phyloP scores from a whole-genome alignment of 2,888 invertebrate genomes.

The Chorisops tibialis region DNA sequence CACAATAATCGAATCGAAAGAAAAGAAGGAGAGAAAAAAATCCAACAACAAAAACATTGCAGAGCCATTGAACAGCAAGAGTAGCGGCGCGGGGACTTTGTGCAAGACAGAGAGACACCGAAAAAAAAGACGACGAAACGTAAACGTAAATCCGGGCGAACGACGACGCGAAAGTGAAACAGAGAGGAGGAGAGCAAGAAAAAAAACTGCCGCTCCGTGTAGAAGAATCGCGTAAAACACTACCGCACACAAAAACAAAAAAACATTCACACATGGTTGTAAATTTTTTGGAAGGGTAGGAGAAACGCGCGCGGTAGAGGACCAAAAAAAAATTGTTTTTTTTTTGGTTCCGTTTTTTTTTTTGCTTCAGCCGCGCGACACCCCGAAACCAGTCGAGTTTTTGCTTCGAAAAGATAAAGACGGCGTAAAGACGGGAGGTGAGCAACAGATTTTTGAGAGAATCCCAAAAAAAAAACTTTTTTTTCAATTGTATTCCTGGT shows the following conservation, averaged over 20 bases:
- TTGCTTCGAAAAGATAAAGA: constrained; percentile 47
- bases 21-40: no score
- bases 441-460: constrained; percentile 19
- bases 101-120: no score
- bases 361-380: not conserved
- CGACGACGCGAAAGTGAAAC: no score
- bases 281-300: constrained; percentile 18
- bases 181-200: not conserved
- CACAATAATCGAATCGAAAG: no score
- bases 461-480: constrained; percentile 30
- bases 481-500: no score
- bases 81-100: no score
- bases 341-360: not conserved
- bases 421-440: constrained; percentile 9
- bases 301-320: not conserved
- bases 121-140: no score
- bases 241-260: not conserved
- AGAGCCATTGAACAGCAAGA: no score
- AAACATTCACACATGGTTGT: not conserved
- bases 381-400: constrained; percentile 48
- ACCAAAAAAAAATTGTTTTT: not conserved
- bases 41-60: no score
- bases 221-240: not conserved
- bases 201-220: not conserved
- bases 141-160: no score